Evolutionary conservation across 2,113 vertebrate genomes (phyloP), one percentile per base, ranked within the genome.

Genomic region (Trichechus manatus): DNA sequence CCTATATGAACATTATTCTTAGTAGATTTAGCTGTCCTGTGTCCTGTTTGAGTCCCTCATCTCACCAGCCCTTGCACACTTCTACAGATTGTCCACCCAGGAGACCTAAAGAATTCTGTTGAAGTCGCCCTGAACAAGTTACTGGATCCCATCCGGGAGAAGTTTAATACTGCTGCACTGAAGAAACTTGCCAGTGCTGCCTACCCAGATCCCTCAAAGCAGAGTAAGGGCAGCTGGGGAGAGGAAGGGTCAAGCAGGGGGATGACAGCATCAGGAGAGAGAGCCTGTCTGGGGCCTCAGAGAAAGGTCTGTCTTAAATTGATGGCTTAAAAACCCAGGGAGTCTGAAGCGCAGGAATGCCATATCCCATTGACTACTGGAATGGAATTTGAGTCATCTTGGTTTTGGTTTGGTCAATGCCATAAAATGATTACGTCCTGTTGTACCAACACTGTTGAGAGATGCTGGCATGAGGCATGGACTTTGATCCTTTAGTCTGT

Each of bases 91-190:
- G 98, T 99, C 89, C 99, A 99, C 91, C 99, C 99, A 0, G 99
- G 99, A 96, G 99, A 99, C 98, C 98, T 99, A 95, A 99, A 99
- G 98, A 99, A 99, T 86, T 99, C 99, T 0, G 99, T 99, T 91
- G 99, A 99, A 97, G 98, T 98, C 5, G 98, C 99, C 31, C 97
- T 99, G 64, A 99, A 99, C 98, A 99, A 99, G 80, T 98, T 99
- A 53, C 98, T 99, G 89, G 99, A 99, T 56, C 99, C 99, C 61
- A 99, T 99, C 98, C 99, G 99, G 92, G 99, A 99, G 97, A 99
- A 99, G 98, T 99, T 99, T 97, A 98, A 98, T 98, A 98, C 94
- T 0, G 99, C 99, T 0, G 99, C 99, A 89, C 98, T 99, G 96
- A 99, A 98, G 95, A 99, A 99, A 96, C 99, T 99, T 70, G 97